Evolutionary conservation across 2,888 invertebrate species (phyloP).

Genomic region (Lepidocyrtinus sp.): DNA sequence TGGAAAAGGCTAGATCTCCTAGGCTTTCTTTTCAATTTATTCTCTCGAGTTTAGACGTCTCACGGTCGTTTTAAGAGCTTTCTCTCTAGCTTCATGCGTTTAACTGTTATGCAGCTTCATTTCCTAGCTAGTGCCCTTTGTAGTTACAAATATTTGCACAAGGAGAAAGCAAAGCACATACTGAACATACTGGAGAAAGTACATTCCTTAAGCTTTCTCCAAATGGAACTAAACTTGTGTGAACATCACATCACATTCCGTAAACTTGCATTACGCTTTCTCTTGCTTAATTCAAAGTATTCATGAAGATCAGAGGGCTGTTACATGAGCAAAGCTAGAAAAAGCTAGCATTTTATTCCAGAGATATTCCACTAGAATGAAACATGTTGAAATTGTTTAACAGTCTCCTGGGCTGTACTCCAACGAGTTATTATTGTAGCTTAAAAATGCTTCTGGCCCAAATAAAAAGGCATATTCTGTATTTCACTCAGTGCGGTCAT

Average conservation of each 20-base stretch:
- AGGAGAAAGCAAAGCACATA: slow-evolving; percentile 2
- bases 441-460: background rate
- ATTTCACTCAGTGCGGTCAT: background rate
- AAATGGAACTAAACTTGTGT: background rate
- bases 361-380: slow-evolving; percentile 1
- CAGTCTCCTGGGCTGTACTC: background rate
- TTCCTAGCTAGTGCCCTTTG: background rate
- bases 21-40: slow-evolving; percentile 50
- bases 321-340: background rate
- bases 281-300: too few species aligned
- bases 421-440: slow-evolving; percentile 1
- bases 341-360: background rate
- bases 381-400: background rate
- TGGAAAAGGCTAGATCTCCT: slow-evolving; percentile 1
- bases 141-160: slow-evolving; percentile 21
- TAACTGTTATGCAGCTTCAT: background rate
- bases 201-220: background rate
- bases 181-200: too few species aligned
- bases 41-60: slow-evolving; percentile 45
- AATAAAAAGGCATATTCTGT: background rate
- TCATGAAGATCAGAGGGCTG: background rate
- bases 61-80: slow-evolving; percentile 40
- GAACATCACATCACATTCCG: background rate
- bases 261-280: too few species aligned
- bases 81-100: slow-evolving; percentile 25